Evolutionary conservation across 2,888 invertebrate genomes (phyloP), one percentile per base, ranked within the genome.

Genomic region (Cremastobaeus sp.): DNA sequence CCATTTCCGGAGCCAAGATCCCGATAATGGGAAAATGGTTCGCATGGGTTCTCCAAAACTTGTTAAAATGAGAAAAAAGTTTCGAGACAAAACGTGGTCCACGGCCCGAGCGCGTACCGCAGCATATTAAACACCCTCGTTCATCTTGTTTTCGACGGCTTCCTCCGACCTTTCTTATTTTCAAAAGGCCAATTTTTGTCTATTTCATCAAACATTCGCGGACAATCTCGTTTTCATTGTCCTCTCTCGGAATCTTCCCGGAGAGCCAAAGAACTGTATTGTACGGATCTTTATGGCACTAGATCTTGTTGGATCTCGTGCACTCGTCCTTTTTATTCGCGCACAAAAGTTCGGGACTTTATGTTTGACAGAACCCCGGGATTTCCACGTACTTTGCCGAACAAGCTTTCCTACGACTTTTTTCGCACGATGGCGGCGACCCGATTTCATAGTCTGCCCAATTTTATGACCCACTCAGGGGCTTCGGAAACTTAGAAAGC

Each of bases 311-410:
- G 48, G 55, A 66, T 72, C 47, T 62, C 25, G 25, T 18, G 21
- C 15, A 6, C 20, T 65, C 47, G 64, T 47, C 59, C 43, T 59
- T 48, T 48, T 48, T 62, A 35, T 48, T 50, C 12, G 48, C 32
- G 43, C 21, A 52, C 25, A 41, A 62, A 73, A 73, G 35, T 73
- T 73, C 59, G 32, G 45, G 55, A 72, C 72, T 73, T 68, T 68
- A 73, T 68, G 73, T 60, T 68, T 55, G 30, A 62, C 20, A 34
- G 50, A 55, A 73, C 60, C 41, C 37, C 12, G 37, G 47, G 73
- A 62, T 73, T 73, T 66, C 48, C 55, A 37, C 48, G 57, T 39
- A 62, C 66, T 68, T 55, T 62, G 30, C 28, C 37, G 37, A 68
- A 65, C 54, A 48, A 62, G 73, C 66, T 68, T 60, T 68, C 43